These are phyloP conservation scores for Habroteleia sp. DNA, from an alignment of 2,888 invertebrate species.

Conservation along the genomic window DNA sequence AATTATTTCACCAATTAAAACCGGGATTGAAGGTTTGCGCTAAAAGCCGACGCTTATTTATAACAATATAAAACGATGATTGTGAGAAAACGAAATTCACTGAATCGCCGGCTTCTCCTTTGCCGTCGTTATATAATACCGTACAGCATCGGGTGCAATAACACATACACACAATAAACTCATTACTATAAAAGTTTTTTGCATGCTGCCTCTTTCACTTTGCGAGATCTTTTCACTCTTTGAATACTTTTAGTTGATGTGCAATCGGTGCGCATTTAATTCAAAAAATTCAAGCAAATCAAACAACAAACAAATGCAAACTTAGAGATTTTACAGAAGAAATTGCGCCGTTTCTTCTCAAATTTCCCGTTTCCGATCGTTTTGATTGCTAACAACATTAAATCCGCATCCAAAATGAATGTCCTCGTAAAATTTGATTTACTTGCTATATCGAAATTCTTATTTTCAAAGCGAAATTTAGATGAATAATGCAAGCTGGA, in stretches of 20 bases:
- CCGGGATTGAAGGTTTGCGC: conserved; percentile 1
- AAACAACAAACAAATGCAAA: too few relatives aligned
- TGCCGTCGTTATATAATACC: conserved; percentile 41
- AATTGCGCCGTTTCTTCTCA: too few relatives aligned
- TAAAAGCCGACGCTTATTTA: conserved; percentile 41
- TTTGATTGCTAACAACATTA: too few relatives aligned
- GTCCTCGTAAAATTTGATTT: too few relatives aligned
- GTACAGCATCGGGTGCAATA: conserved; percentile 49
- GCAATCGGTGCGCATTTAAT: too few relatives aligned
- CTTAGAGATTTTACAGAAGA: too few relatives aligned
- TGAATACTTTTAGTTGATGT: background rate
- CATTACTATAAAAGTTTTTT: conserved; percentile 43
- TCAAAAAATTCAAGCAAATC: too few relatives aligned
- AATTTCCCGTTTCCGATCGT: too few relatives aligned
- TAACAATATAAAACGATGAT: conserved; percentile 53
- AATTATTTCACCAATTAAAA: conserved; percentile 38
- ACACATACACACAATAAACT: conserved; percentile 32
- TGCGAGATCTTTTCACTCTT: conserved; percentile 2
- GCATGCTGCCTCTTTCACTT: conserved; percentile 15
- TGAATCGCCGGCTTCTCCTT: conserved; percentile 26
- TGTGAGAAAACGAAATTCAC: conserved; percentile 49
- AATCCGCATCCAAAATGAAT: too few relatives aligned
- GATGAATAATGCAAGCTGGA: too few relatives aligned
- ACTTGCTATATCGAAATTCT: too few relatives aligned
- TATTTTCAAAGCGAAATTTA: too few relatives aligned